Base-by-base conservation (phyloP, 2,888 invertebrate genomes). In the Leuctra nigra region DNA sequence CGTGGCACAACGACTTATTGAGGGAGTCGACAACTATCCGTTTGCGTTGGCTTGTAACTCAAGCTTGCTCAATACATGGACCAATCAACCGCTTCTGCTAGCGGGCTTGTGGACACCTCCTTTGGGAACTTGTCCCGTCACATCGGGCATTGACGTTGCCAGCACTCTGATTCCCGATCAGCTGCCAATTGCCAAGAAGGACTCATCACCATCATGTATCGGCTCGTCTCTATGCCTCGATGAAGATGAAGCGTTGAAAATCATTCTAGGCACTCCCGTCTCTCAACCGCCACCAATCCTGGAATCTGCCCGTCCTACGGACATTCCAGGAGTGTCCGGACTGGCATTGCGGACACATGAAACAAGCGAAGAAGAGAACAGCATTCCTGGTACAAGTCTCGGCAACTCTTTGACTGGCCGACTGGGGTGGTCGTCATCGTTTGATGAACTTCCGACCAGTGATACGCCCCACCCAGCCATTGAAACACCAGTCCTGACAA, bases 21-120 rank as follows among this genome's bases (percentile, higher is more conserved):
- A 87, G 68, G 89, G 86, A 16, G 74, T 92, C 35, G 89, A 91
- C 68, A 64, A 69, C 13, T 67, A 74, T 23, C 66, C 82, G 54
- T 86, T 90, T 66, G 79, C 84, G 64, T 72, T 91, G 64, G 88
- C 91, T 0, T 83, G 80, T 64, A 92, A 92, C 73, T 88, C 91
- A 1, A 91, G 91, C 68, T 75, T 94, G 22, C 74, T 96, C 0
- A 96, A 96, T 72, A 82, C 83, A 55, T 97, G 96, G 96, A 86
- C 88, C 0, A 83, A 85, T 64, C 83, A 86, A 38, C 87, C 94
- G 1, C 73, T 96, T 36, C 79, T 88, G 68, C 73, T 93, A 65
- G 87, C 92, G 13, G 94, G 93, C 3, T 77, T 91, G 53, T 91
- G 91, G 88, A 82, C 86, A 1, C 87, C 90, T 0, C 85, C 88